Conservation (phyloP, 1,140 invertebrate species). For the Drosophila littoralis region DNA sequence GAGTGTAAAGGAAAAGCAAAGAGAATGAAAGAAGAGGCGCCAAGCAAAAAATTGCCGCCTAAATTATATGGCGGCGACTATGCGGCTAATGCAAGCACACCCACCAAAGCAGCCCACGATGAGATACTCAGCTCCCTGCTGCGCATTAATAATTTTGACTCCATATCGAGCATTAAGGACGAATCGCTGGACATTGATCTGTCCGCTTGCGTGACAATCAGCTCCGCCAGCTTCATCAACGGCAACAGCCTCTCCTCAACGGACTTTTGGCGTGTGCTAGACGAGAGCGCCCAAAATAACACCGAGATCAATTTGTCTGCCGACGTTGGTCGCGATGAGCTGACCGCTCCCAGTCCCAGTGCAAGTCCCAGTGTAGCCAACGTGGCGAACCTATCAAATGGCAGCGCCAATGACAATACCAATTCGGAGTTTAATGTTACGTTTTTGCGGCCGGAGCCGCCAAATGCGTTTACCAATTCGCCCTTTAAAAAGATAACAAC, state of each 20-base stretch:
- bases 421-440: conserved; percentile 69
- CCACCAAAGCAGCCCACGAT: conserved; percentile 74
- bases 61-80: conserved; percentile 67
- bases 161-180: conserved; percentile 81
- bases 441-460: conserved; percentile 66
- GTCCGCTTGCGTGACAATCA: conserved; percentile 81
- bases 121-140: conserved; percentile 78
- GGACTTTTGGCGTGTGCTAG: conserved; percentile 80
- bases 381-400: conserved; percentile 33
- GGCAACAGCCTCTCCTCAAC: conserved; percentile 78
- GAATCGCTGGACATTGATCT: conserved; percentile 83
- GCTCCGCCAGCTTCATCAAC: conserved; percentile 69
- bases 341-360: conserved; percentile 37
- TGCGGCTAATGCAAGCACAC: conserved; percentile 59
- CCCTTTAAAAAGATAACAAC: conserved; percentile 66
- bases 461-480: conserved; percentile 72
- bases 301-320: conserved; percentile 66
- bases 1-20: conserved; percentile 75
- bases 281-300: conserved; percentile 78
- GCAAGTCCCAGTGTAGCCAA: conserved; percentile 29
- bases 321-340: conserved; percentile 57
- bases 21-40: conserved; percentile 81
- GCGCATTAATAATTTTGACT: conserved; percentile 80
- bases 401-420: conserved; percentile 56
- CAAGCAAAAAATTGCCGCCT: conserved; percentile 84